Evolutionary conservation across 2,113 vertebrate genomes (phyloP), one percentile per base, ranked within the genome.

Genomic region (Dendrocopos noguchii): DNA sequence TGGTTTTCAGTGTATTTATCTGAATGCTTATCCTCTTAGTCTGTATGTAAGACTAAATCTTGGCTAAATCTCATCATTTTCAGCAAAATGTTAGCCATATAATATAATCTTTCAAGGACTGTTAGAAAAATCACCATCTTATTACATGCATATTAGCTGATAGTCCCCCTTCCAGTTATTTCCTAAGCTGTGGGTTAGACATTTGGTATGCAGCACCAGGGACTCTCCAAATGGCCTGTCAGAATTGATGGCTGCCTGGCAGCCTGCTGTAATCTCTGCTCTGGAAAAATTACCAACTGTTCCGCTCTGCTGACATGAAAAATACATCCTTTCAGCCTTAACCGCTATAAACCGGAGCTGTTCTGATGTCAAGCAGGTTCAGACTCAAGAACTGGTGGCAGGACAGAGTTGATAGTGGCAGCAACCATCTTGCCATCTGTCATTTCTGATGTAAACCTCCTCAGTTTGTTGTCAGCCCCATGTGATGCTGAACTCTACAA

Each of bases 261-360:
- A 93, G 47, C 50, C 81, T 92, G 57, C 82, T 95, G 27, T 84
- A 87, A 68, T 91, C 68, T 63, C 71, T 87, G 55, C 86, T 74
- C 77, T 83, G 91, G 74, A 93, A 95, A 95, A 92, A 85, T 63
- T 74, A 68, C 78, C 75, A 83, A 90, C 77, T 70, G 28, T 85
- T 96, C 83, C 1, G 0, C 72, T 81, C 80, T 61, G 50, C 33
- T 94, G 94, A 88, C 80, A 61, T 71, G 80, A 93, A 95, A 92
- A 96, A 85, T 84, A 27, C 63, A 76, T 80, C 78, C 80, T 88
- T 94, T 93, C 93, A 89, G 39, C 56, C 64, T 75, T 59, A 91
- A 25, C 76, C 66, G 28, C 59, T 67, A 28, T 57, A 77, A 93
- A 81, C 65, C 11, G 50, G 47, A 70, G n/a, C 42, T 76, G 34